Evolutionary conservation across 2,797 vertebrate species (phyloP), one percentile per base, ranked within the genome.

Genomic region (Apodemus agrarius): DNA sequence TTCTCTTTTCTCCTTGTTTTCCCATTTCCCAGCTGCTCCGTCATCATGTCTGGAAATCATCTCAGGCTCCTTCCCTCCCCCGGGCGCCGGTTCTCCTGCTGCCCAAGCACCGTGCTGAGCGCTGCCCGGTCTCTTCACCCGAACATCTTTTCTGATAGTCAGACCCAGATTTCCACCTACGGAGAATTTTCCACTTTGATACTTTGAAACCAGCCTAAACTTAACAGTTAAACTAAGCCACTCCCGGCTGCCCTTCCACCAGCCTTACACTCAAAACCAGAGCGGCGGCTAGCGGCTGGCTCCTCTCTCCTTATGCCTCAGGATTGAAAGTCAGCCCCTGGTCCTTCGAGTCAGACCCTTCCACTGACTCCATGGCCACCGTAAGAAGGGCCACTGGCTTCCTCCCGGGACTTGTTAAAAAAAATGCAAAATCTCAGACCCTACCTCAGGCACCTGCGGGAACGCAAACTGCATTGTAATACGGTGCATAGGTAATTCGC

Each of bases 401-500:
- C 46, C 76, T 24, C 59, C 69, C 6, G n/a, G 49, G 57, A 63
- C 80, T 86, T 81, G 40, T 46, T 94, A 78, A 94, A 89, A 94
- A 89, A 63, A 69, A 76, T 76, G 17, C 40, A 92, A 61, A 89
- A 22, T 94, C 59, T 85, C 65, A 89, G 31, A 43, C 34, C 63
- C n/a, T 19, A 86, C 10, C 21, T 82, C 43, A 87, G 81, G 40
- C 31, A 92, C n/a, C 75, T 76, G 12, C n/a, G 17, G 61, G 37
- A 59, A 93, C 34, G 52, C 40, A 89, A 94, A 85, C 3, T 24
- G 7, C 40, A 87, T 78, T 78, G 67, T 72, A 26, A 29, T n/a
- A 37, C 26, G n/a, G 29, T 61, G 52, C 67, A 78, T 34, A 6
- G 19, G 24, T 92, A 40, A 92, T 34, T 90, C 67, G 7, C n/a